Evolutionary conservation across 2,888 invertebrate species (phyloP), one percentile per base, ranked within the genome.

Genomic region (Cataglyphis albicans): DNA sequence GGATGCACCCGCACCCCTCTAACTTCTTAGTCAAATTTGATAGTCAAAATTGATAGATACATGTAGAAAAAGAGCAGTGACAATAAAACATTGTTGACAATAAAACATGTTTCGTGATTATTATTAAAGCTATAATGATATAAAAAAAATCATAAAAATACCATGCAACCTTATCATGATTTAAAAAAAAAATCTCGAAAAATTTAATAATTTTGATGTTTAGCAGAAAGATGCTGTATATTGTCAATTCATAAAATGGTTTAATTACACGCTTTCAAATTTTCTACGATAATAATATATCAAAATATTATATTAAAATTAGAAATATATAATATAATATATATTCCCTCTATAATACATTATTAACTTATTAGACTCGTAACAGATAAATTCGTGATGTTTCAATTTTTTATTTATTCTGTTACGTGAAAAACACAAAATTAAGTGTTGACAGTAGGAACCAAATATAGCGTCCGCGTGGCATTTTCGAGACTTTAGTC

Each of bases 1-100:
- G 75, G 78, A 80, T 80, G 78, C 41, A 21, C 41, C 29, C 76
- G 76, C 72, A 78, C 57, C 44, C 55, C 57, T 44, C 32, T 35
- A 44, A 80, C 44, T 73, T 73, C 74, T 73, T 59, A 25, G 32
- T 25, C n/a, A 38, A 48, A 55, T n/a, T 29, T 73, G 21, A 21
- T 21, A 21, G 21, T 21, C 5, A 7, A 15, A 35, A 48, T 55
- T 55, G 21, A 52, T 68, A n/a, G n/a, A 68, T 52, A 7, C 7
- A 21, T 9, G 2, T 52, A 48, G 12, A n/a, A 72, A 57, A 59
- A 72, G 21, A n/a, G 10, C 5, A 59, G 18, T 4, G 35, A 9
- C 15, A 38, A 5, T 55, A 21, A 48, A 70, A 15, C 1, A 48
- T 35, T 21, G 21, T n/a, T 4, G 35, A 9, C 15, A 38, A 5